Evolutionary conservation across 2,797 vertebrate species (phyloP).

Genomic region (Cossypha dichroa): DNA sequence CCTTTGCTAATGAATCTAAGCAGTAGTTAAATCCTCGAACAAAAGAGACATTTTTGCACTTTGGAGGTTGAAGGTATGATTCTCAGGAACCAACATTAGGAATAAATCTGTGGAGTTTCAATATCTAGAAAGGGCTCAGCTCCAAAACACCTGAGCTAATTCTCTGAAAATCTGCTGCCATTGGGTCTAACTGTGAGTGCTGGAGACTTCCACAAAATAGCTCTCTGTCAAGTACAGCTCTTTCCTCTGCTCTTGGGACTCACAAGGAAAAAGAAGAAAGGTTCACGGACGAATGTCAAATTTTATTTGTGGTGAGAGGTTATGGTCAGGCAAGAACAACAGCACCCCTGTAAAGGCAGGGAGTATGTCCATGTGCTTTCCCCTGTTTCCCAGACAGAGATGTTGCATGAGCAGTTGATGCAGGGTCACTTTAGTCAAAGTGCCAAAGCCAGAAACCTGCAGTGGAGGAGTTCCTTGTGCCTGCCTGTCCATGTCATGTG

Average conservation of each 20-base stretch:
- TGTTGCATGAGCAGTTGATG: not conserved
- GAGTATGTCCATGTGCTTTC: fast-evolving
- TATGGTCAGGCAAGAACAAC: fast-evolving
- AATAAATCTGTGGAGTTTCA: not conserved
- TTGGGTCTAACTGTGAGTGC: not conserved
- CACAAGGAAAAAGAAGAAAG: not conserved
- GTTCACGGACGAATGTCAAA: not conserved
- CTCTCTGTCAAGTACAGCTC: not conserved
- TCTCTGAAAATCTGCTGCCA: not conserved
- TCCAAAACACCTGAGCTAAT: not conserved
- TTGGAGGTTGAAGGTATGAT: not conserved
- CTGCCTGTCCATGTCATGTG: not conserved
- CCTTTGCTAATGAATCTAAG: conserved; percentile 72
- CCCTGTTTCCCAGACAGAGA: not conserved
- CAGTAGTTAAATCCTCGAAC: conserved; percentile 53
- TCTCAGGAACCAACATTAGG: not conserved
- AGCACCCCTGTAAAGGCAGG: not conserved
- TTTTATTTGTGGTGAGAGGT: not conserved
- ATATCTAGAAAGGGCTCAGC: not conserved
- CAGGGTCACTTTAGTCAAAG: fast-evolving
- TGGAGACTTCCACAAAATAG: not conserved
- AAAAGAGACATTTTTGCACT: not conserved
- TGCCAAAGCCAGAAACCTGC: not conserved
- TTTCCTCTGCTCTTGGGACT: not conserved
- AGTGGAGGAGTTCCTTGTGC: not conserved